A percentile compares a stretch with the other conserved stretches of the same genome.
Evolutionary conservation across 2,113 vertebrate species (phyloP).

Genomic region (Mionectes macconnelli): DNA sequence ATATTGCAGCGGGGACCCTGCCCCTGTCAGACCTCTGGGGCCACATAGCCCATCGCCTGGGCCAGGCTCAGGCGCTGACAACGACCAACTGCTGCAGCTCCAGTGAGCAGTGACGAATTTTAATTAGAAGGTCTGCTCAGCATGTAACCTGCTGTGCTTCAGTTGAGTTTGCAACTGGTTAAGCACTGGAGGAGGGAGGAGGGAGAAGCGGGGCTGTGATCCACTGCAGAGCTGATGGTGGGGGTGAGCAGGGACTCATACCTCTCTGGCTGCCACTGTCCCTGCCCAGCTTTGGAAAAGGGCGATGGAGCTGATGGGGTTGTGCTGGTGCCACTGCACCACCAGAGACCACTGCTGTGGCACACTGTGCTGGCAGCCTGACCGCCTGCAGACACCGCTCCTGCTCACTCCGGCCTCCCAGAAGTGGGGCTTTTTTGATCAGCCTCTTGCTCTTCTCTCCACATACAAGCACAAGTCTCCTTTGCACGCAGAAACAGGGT

Average conservation of each 20-base stretch:
- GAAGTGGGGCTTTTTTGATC: fast-evolving
- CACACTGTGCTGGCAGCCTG: neutral
- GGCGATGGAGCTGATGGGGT: neutral
- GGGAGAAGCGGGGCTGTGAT: neutral
- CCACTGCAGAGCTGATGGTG: neutral
- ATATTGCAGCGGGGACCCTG: neutral
- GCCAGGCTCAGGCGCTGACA: neutral
- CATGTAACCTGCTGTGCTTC: neutral
- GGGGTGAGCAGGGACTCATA: fast-evolving
- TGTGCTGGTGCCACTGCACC: neutral
- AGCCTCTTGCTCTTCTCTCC: neutral
- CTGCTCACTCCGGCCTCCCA: neutral
- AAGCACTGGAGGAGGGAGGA: neutral
- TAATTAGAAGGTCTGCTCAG: neutral
- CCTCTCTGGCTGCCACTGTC: neutral
- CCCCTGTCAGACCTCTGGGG: neutral
- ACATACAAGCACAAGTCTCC: fast-evolving
- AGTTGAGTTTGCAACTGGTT: neutral
- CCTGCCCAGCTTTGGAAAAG: neutral
- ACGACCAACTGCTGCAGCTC: neutral
- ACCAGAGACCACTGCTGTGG: fast-evolving
- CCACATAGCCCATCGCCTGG: neutral
- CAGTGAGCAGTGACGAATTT: neutral
- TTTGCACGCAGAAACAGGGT: neutral
- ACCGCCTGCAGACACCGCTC: neutral